Evolutionary conservation across 1,140 invertebrate genomes (phyloP), one percentile per base, ranked within the genome.

Genomic region (Plodia interpunctella): DNA sequence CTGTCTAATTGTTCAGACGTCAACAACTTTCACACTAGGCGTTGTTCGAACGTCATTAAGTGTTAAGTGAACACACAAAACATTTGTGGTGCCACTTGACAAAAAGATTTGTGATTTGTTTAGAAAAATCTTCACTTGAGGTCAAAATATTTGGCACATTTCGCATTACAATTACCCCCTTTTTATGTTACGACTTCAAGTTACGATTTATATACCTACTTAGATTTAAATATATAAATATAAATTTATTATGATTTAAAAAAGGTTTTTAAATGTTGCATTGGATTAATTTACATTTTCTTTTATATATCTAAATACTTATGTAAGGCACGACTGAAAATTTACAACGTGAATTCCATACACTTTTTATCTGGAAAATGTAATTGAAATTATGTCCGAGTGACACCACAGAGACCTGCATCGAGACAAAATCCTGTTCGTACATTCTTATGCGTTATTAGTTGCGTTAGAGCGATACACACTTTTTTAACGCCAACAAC

Each of bases 381-480:
- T 5, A 11, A 35, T 20, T 20, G 19, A 51, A 51, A 19, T n/a
- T n/a, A 19, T 19, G 15, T 55, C 5, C n/a, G 4, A 32, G 49
- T 21, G 15, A 38, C 57, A 51, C 50, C 51, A 38, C 18, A 52
- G 30, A 38, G 17, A 20, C 49, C 49, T 9, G 15, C 49, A 51
- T 38, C 50, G 51, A 20, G 35, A 53, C 28, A n/a, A 53, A 53
- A 53, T 59, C 57, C 57, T 53, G 57, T 59, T 58, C 57, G 17
- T 55, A 50, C 25, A 57, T 32, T 54, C 11, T 20, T 49, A 44
- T 57, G 57, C 57, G 18, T 25, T 30, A 11, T 25, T 30, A 54
- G 20, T 49, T 25, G 52, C 55, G 38, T 55, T 32, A 49, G 19
- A 35, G 19, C 15, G 30, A 19, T 55, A 53, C 53, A 50, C 25